Evolutionary conservation across 2,113 vertebrate genomes (phyloP).

Genomic region (Eolophus roseicapilla): DNA sequence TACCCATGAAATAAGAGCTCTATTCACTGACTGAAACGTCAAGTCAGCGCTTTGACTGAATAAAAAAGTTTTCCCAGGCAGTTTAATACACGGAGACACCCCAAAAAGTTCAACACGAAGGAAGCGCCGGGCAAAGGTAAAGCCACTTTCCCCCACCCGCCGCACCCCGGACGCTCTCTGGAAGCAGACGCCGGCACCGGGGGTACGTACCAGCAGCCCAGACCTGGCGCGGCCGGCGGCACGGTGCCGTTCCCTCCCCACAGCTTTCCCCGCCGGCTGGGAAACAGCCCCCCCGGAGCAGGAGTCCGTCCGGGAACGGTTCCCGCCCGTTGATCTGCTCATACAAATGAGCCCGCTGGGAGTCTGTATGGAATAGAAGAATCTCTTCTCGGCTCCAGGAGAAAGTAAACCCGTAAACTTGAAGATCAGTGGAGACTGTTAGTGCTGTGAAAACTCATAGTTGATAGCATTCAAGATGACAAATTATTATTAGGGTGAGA

Average conservation of each 20-base stretch:
- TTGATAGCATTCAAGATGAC: background rate
- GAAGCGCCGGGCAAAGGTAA: background rate
- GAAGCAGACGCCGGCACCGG: background rate
- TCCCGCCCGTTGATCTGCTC: background rate
- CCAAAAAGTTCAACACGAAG: fast-evolving
- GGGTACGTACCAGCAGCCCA: background rate
- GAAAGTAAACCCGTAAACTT: no score
- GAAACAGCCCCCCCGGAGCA: background rate
- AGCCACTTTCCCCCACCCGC: fast-evolving
- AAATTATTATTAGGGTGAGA: background rate
- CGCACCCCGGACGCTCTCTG: background rate
- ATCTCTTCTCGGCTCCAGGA: background rate
- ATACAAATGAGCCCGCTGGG: background rate
- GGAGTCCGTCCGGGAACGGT: background rate
- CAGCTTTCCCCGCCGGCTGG: background rate
- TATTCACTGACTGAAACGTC: fast-evolving
- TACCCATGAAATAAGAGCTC: fast-evolving
- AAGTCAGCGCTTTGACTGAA: fast-evolving
- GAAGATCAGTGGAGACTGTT: background rate
- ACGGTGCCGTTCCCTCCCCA: fast-evolving
- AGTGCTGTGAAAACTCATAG: no score
- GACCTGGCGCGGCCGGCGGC: no score
- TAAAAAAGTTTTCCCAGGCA: background rate
- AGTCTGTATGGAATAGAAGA: background rate
- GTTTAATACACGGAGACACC: fast-evolving